Percentiles rank a stretch among this genome's conserved stretches.
Conservation (phyloP, 1,140 invertebrate species). For the Brachionus koreanus region DNA sequence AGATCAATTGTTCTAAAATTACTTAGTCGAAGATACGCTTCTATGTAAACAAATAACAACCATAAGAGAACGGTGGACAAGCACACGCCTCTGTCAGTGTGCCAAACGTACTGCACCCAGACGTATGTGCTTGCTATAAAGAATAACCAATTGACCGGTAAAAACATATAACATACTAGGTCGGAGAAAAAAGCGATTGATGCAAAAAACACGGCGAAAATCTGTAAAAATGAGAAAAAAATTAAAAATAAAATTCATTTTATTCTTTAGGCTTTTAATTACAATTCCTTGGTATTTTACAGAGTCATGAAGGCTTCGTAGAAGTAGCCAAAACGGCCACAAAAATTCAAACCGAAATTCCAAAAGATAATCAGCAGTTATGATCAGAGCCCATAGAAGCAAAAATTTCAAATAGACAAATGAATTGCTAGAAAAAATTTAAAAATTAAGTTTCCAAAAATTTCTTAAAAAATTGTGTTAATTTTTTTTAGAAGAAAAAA, state of each 20-base stretch:
- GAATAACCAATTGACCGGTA: slow-evolving; percentile 95
- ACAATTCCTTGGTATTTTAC: slow-evolving; percentile 98
- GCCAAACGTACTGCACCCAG: slow-evolving; percentile 98
- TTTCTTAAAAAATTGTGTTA: not conserved
- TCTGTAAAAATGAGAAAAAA: slow-evolving; percentile 68
- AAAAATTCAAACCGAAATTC: slow-evolving; percentile 98
- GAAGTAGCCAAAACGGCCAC: slow-evolving; percentile 94
- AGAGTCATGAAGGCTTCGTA: slow-evolving; percentile 92
- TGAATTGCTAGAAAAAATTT: slow-evolving; percentile 67
- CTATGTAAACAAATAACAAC: slow-evolving; percentile 90
- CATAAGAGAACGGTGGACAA: slow-evolving; percentile 88
- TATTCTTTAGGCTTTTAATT: slow-evolving; percentile 60
- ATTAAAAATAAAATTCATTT: slow-evolving; percentile 39
- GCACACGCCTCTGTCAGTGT: slow-evolving; percentile 88
- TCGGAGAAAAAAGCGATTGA: slow-evolving; percentile 96
- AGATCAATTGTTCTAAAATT: slow-evolving; percentile 84
- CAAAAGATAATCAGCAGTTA: slow-evolving; percentile 91
- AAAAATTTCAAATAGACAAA: slow-evolving; percentile 92
- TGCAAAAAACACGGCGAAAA: slow-evolving; percentile 96
- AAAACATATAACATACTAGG: slow-evolving; percentile 97
- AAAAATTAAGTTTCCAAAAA: not conserved
- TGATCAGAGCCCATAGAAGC: slow-evolving; percentile 86
- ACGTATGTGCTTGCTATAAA: slow-evolving; percentile 97
- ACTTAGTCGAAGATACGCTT: slow-evolving; percentile 79
- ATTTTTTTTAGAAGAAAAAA: not conserved